A percentile compares a stretch with the other conserved stretches of the same genome.
phyloP scores from a whole-genome alignment of 1,140 invertebrate species.

The Pentalonia nigronervosa region DNA sequence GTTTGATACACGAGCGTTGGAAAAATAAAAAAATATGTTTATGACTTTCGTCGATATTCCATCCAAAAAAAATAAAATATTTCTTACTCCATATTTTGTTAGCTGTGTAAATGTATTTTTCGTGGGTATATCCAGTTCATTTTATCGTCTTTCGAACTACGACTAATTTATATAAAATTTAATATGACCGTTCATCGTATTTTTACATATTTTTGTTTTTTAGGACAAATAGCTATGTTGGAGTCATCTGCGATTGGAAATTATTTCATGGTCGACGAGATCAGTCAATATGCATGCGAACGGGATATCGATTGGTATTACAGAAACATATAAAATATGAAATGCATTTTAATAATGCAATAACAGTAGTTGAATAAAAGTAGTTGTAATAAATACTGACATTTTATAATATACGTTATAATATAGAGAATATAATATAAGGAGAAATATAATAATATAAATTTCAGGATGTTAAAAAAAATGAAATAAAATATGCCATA shows the following conservation, averaged over 20 bases:
- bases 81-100: not conserved
- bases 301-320: not conserved
- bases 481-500: not conserved
- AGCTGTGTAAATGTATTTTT: not conserved
- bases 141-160: not conserved
- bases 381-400: not conserved
- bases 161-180: not conserved
- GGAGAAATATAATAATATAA: not conserved
- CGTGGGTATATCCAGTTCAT: not conserved
- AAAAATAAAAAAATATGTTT: too few relatives aligned
- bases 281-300: not conserved
- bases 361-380: not conserved
- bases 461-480: not conserved
- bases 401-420: too few relatives aligned
- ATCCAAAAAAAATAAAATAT: not conserved
- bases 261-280: not conserved
- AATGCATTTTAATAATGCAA: not conserved
- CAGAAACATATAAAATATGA: not conserved
- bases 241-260: not conserved
- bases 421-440: not conserved
- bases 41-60: not conserved
- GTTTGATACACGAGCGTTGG: not conserved
- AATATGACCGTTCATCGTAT: not conserved
- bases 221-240: not conserved
- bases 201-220: not conserved